A percentile compares a stretch with the other conserved stretches of the same genome.
These are phyloP conservation scores for Potamarius usumacintae DNA, from an alignment of 2,113 vertebrate genomes.

Conservation along the genomic window DNA sequence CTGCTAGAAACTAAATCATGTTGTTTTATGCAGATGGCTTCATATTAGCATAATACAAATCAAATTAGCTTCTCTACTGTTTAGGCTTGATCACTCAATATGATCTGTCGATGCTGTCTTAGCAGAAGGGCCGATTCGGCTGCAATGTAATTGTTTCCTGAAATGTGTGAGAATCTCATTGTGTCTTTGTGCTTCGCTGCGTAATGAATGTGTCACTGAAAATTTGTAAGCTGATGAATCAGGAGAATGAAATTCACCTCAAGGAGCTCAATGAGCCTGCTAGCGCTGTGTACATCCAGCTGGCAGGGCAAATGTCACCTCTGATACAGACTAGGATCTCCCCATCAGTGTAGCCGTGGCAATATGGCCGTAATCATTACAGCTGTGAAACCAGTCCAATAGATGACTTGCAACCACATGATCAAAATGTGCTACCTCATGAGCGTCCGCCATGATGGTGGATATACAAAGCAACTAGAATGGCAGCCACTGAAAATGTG, in stretches of 20 bases:
- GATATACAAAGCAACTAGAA: too few species aligned
- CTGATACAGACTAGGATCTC: neutral
- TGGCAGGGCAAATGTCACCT: neutral
- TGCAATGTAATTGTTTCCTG: conserved; percentile 21
- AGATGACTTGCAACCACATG: too few species aligned
- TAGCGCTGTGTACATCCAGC: neutral
- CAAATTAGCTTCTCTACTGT: conserved; percentile 21
- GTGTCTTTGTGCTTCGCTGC: conserved; percentile 20
- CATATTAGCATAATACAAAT: conserved; percentile 41
- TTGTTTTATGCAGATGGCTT: conserved; percentile 33
- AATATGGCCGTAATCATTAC: neutral
- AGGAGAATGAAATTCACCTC: conserved; percentile 46
- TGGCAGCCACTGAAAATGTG: too few species aligned
- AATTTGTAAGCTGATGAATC: conserved; percentile 70
- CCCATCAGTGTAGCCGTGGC: neutral
- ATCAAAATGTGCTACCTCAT: too few species aligned
- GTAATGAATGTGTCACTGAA: conserved; percentile 57
- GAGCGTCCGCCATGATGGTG: too few species aligned
- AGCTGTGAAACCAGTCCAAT: neutral
- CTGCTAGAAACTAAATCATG: conserved; percentile 9
- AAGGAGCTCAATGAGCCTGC: neutral
- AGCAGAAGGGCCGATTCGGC: neutral
- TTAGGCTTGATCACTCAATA: conserved; percentile 17
- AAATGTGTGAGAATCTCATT: conserved; percentile 35
- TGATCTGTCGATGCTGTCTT: conserved; percentile 25